Evolutionary conservation across 2,113 vertebrate species (phyloP).

Genomic region (Larimichthys polyactis): DNA sequence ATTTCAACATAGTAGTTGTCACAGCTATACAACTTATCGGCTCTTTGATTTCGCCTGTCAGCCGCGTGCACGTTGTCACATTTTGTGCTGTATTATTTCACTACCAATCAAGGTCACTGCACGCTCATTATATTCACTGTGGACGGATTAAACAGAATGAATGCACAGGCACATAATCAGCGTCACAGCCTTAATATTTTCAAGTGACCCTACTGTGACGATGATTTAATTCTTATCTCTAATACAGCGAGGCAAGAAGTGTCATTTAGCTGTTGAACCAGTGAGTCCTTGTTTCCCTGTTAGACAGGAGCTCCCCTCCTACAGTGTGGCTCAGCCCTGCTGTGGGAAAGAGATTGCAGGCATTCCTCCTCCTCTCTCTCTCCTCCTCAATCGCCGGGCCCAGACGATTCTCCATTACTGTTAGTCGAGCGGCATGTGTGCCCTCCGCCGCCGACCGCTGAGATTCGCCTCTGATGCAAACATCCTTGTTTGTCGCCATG

Average conservation of each 20-base stretch:
- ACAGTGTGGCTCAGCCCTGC: not conserved
- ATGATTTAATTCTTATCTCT: slow-evolving; percentile 45
- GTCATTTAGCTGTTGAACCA: slow-evolving; percentile 47
- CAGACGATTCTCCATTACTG: slow-evolving; percentile 41
- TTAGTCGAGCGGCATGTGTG: slow-evolving; percentile 50
- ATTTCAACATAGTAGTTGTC: slow-evolving; percentile 34
- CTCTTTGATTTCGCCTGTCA: slow-evolving; percentile 1
- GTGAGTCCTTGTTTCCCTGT: slow-evolving; percentile 33
- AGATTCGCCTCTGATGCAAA: slow-evolving; percentile 83
- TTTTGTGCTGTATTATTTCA: slow-evolving; percentile 40
- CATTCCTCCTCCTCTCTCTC: slow-evolving; percentile 18
- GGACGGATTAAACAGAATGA: slow-evolving; percentile 42
- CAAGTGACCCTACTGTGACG: slow-evolving; percentile 47
- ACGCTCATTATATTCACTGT: slow-evolving; percentile 46
- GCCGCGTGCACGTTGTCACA: slow-evolving; percentile 16
- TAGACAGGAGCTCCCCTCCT: slow-evolving; percentile 19
- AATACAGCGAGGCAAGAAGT: slow-evolving; percentile 25
- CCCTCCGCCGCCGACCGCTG: slow-evolving; percentile 60
- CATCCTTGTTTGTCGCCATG: slow-evolving; percentile 85
- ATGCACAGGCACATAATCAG: slow-evolving; percentile 43
- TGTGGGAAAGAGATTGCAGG: slow-evolving; percentile 31
- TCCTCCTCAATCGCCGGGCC: slow-evolving; percentile 25
- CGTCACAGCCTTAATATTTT: slow-evolving; percentile 39
- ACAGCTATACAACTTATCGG: slow-evolving; percentile 13
- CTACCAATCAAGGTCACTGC: slow-evolving; percentile 65